phyloP scores from a whole-genome alignment of 2,888 invertebrate genomes.

The Hetaerina titia region DNA sequence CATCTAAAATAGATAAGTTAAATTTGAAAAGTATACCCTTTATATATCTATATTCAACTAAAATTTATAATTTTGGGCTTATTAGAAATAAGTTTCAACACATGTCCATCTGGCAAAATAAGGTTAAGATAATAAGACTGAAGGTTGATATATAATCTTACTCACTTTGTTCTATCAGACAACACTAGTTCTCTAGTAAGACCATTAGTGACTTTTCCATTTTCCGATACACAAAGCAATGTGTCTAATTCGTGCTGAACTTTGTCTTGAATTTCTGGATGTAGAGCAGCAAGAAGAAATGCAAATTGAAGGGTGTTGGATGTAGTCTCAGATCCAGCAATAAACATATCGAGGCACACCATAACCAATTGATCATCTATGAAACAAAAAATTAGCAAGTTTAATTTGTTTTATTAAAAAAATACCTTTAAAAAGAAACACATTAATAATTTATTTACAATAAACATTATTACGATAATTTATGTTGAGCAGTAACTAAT shows the following conservation, averaged over 20 bases:
- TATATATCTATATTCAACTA: not conserved
- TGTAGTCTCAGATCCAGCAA: slow-evolving; percentile 84
- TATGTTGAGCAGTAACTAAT: too few species aligned
- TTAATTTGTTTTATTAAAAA: too few species aligned
- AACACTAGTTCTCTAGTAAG: slow-evolving; percentile 76
- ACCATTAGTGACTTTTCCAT: slow-evolving; percentile 73
- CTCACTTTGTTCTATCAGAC: slow-evolving; percentile 78
- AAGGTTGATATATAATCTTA: slow-evolving; percentile 58
- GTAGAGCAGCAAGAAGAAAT: slow-evolving; percentile 81
- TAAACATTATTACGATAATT: too few species aligned
- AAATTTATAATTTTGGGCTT: too few species aligned
- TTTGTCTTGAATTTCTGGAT: slow-evolving; percentile 81
- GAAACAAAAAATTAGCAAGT: slow-evolving; percentile 73
- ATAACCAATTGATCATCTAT: slow-evolving; percentile 83
- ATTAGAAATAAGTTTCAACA: too few species aligned
- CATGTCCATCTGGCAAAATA: not conserved
- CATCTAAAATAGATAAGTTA: not conserved
- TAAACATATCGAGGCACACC: slow-evolving; percentile 84
- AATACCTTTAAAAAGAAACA: too few species aligned
- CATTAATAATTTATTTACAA: too few species aligned
- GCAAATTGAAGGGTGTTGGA: slow-evolving; percentile 82
- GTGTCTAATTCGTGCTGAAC: slow-evolving; percentile 79
- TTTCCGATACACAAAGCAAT: slow-evolving; percentile 71
- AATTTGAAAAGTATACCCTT: not conserved
- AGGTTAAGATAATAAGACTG: not conserved